Base-by-base conservation (phyloP, 2,797 vertebrate genomes). In the Trachops cirrhosus region DNA sequence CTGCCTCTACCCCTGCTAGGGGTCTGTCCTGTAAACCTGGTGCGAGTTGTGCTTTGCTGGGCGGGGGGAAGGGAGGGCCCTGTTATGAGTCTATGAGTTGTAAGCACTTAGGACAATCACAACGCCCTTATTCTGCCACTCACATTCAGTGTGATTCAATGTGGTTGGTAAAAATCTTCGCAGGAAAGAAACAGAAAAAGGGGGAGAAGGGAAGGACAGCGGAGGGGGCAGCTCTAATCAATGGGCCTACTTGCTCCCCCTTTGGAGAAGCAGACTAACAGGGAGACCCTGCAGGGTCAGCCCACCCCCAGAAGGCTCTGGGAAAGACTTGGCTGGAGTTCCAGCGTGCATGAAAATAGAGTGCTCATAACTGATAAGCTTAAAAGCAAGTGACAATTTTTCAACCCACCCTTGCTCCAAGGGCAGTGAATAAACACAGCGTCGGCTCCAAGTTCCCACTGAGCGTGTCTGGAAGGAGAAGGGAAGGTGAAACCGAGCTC, bases 301-400 rank as follows among this genome's bases (percentile, higher is more conserved):
- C 46, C 62, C 82, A 26, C 41, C 37, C 62, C 24, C 57, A 2
- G n/a, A 91, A 64, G 95, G 32, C 57, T 93, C 89, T 2, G 0
- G 70, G 59, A 97, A 95, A 88, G 62, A 94, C 90, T 88, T 89
- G 92, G 95, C 89, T 59, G 12, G n/a, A 46, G 37, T 52, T 62
- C 78, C 83, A 80, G 82, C 80, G 57, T 96, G 89, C 89, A 71
- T 16, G 50, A 94, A 94, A 88, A 84, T 57, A 92, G 24, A n/a
- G 50, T 79, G 92, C 79, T 95, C 91, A 89, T 32, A 68, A 94
- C 93, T 44, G 92, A 95, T 97, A 95, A 94, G 96, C 91, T 95
- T 95, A 96, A 97, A 97, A 97, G 97, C 96, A 89, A 97, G 93
- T 74, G 97, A 93, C 71, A 94, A 94, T 94, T 96, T 97, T 96